phyloP scores from a whole-genome alignment of 1,140 invertebrate genomes.

The Anthonomus grandis region DNA sequence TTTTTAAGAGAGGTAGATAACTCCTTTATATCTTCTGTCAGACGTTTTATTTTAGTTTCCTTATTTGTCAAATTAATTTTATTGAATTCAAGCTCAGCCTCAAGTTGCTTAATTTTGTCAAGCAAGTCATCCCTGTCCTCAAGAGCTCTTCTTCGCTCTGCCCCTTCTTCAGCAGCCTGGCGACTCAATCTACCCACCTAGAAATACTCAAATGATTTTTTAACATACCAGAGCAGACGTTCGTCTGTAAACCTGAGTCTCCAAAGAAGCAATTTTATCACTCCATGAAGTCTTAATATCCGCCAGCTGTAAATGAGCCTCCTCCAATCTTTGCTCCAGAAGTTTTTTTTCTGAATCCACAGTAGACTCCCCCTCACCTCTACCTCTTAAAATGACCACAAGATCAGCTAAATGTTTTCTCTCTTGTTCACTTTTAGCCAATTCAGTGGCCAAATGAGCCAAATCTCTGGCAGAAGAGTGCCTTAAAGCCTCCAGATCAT shows the following conservation, averaged over 20 bases:
- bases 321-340: constrained; percentile 73
- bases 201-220: constrained; percentile 23
- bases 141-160: constrained; percentile 71
- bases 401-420: constrained; percentile 63
- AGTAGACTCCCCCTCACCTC: constrained; percentile 51
- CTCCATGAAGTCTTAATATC: constrained; percentile 90
- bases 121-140: constrained; percentile 64
- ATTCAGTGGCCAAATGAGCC: constrained; percentile 55
- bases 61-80: constrained; percentile 66
- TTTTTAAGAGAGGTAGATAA: constrained; percentile 60
- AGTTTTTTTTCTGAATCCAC: constrained; percentile 59
- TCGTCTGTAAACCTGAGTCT: constrained; percentile 77
- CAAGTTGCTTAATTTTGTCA: constrained; percentile 61
- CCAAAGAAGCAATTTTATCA: constrained; percentile 78
- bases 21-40: constrained; percentile 63
- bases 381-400: constrained; percentile 61
- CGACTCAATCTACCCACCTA: constrained; percentile 71
- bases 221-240: no score
- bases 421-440: constrained; percentile 62
- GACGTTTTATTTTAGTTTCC: constrained; percentile 61
- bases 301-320: constrained; percentile 77
- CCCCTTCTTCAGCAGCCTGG: constrained; percentile 76
- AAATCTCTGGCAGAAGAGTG: constrained; percentile 62
- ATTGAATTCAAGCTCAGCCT: constrained; percentile 67
- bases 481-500: constrained; percentile 64